Conservation (phyloP, 2,888 invertebrate species). For the Vandiemenella viatica region DNA sequence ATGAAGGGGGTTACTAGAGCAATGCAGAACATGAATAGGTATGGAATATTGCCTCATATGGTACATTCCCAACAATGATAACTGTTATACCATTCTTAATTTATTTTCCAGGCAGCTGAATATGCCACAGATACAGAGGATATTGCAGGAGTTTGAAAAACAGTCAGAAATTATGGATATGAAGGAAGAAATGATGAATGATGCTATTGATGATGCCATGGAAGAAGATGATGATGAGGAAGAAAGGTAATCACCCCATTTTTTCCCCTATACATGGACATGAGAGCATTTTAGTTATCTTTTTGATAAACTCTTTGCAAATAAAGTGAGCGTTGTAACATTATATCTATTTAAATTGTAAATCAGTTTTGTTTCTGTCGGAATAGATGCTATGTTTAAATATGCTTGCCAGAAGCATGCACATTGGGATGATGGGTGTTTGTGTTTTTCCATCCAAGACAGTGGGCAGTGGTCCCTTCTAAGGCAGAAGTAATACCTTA, state of each 20-base stretch:
- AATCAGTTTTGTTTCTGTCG: too few species aligned
- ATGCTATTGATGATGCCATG: slow-evolving; percentile 99
- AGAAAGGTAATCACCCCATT: slow-evolving; percentile 79
- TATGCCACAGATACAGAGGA: slow-evolving; percentile 96
- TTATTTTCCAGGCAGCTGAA: slow-evolving; percentile 56
- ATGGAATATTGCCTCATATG: slow-evolving; percentile 21
- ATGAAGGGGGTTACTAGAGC: slow-evolving; percentile 98
- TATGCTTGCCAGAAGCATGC: too few species aligned
- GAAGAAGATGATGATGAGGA: slow-evolving; percentile 96
- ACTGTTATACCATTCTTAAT: neutral
- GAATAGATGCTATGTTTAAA: too few species aligned
- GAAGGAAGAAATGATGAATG: slow-evolving; percentile 99
- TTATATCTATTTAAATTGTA: too few species aligned
- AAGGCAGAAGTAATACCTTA: too few species aligned
- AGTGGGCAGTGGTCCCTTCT: too few species aligned
- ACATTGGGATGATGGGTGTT: too few species aligned
- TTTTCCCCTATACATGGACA: too few species aligned
- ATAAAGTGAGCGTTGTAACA: too few species aligned
- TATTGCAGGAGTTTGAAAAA: slow-evolving; percentile 94
- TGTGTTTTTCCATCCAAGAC: too few species aligned
- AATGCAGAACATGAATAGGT: slow-evolving; percentile 94
- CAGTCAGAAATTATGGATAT: slow-evolving; percentile 99
- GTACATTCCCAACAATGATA: neutral
- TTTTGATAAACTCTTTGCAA: too few species aligned
- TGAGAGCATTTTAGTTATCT: too few species aligned